A percentile compares a stretch with the other conserved stretches of the same genome.
phyloP scores from a whole-genome alignment of 2,888 invertebrate species.

The Synanthedon myopaeformis region DNA sequence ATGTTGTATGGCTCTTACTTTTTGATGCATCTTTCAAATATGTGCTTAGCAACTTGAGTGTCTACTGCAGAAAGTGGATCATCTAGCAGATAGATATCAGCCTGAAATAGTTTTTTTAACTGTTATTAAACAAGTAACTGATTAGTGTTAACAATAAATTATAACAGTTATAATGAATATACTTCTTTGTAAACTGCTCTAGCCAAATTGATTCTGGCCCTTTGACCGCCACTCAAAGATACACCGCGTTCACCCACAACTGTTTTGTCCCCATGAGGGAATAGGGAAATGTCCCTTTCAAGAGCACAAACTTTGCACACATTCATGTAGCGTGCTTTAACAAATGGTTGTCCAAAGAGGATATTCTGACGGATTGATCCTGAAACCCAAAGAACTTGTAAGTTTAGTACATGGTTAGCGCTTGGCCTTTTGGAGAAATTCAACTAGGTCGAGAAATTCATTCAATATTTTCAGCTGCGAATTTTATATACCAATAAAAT shows the following conservation, averaged over 20 bases:
- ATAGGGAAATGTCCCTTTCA: slow-evolving; percentile 77
- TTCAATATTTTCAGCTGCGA: too few species aligned
- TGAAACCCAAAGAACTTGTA: slow-evolving; percentile 10
- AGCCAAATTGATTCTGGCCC: slow-evolving; percentile 74
- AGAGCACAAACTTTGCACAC: slow-evolving; percentile 79
- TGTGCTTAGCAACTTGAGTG: slow-evolving; percentile 75
- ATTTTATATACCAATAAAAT: not conserved
- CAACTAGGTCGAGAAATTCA: too few species aligned
- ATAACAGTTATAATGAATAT: slow-evolving; percentile 1
- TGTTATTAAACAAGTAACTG: not conserved
- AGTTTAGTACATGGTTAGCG: not conserved
- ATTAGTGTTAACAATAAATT: not conserved
- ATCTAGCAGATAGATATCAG: slow-evolving; percentile 80
- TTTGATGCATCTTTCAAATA: slow-evolving; percentile 77
- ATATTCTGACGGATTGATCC: slow-evolving; percentile 92
- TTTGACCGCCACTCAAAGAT: slow-evolving; percentile 85
- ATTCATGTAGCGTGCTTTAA: slow-evolving; percentile 69
- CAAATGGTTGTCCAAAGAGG: slow-evolving; percentile 83
- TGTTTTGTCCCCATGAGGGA: slow-evolving; percentile 85
- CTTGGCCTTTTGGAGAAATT: too few species aligned
- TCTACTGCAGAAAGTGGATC: slow-evolving; percentile 83
- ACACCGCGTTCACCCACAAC: slow-evolving; percentile 88
- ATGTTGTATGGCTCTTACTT: slow-evolving; percentile 19
- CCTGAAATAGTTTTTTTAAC: slow-evolving; percentile 35
- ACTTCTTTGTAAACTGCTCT: slow-evolving; percentile 75